Percentiles rank a stretch among this genome's conserved stretches.
phyloP scores from a whole-genome alignment of 2,888 invertebrate species.

The Ophion obscuratus region DNA sequence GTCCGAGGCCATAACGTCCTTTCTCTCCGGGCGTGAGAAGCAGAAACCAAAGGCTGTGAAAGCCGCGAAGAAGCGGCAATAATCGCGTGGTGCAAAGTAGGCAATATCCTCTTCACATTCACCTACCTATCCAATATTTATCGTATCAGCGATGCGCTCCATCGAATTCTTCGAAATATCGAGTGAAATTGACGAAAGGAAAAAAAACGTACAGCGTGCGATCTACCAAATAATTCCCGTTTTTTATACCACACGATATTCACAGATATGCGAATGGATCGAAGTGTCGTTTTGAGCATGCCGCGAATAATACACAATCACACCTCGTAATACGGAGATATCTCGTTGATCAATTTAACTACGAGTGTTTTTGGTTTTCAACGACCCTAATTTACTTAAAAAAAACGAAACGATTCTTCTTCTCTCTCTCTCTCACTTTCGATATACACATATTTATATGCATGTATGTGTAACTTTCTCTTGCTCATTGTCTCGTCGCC shows the following conservation, averaged over 20 bases:
- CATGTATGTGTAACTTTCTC: constrained; percentile 2
- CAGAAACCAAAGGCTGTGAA: constrained; percentile 84
- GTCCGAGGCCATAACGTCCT: constrained; percentile 96
- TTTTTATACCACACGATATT: constrained; percentile 39
- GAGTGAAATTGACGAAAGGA: background rate
- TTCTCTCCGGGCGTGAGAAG: constrained; percentile 90
- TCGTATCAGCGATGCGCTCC: constrained; percentile 17
- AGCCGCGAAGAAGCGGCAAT: constrained; percentile 83
- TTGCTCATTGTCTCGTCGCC: background rate
- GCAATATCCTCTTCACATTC: constrained; percentile 12
- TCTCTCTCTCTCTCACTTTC: background rate
- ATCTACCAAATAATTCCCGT: constrained; percentile 29
- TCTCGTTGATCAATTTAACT: constrained; percentile 9
- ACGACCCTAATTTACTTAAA: constrained; percentile 22
- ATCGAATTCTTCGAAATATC: constrained; percentile 13
- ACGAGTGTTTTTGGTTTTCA: constrained; percentile 8
- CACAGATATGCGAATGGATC: constrained; percentile 20
- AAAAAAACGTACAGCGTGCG: background rate
- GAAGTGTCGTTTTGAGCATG: constrained; percentile 25
- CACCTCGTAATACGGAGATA: constrained; percentile 15
- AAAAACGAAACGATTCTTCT: background rate
- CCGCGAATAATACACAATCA: constrained; percentile 38
- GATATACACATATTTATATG: background rate
- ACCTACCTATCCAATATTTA: constrained; percentile 45
- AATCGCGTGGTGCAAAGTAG: constrained; percentile 58